Base-by-base conservation (phyloP, 1,140 invertebrate genomes). In the Hylaeus anthracinus region DNA sequence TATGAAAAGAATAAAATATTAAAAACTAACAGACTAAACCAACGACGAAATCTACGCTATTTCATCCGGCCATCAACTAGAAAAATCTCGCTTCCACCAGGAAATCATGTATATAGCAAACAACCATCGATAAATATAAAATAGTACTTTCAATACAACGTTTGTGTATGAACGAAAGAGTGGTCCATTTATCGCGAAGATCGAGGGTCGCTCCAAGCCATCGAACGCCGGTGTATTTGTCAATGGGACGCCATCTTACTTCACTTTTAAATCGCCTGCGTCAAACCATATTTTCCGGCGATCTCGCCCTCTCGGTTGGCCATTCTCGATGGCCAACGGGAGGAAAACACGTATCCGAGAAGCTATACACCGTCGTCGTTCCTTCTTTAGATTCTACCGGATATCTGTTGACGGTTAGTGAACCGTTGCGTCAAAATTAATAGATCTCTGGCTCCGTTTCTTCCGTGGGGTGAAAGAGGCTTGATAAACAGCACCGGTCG, bases 381-480 rank as follows among this genome's bases (percentile, higher is more conserved):
- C 60, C 60, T 79, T 55, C 58, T 77, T 77, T 74, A 58, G 70
- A 86, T 72, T 71, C 79, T 26, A 60, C 69, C 76, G 76, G 75
- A 86, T 86, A 72, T 82, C 81, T 81, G 72, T 78, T 65, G 84
- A 55, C 72, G 81, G 87, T 79, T 89, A 79, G 79, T 73, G 86
- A 86, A 84, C 80, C 82, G 85, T 85, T 82, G 61, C 78, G 66
- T 78, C 79, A 73, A 89, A 90, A 90, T 89, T 90, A 88, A 90
- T 90, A 88, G 87, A 87, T 84, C 85, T 69, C 43, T 69, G 61
- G 76, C 60, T 76, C 72, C 53, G 61, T 56, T 80, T 82, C 80
- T 78, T 83, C 64, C 70, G 65, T 63, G 60, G 79, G 77, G 82
- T 85, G 84, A 84, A 88, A 81, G 76, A 83, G 81, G 64, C 79